phyloP scores from a whole-genome alignment of 2,797 vertebrate species.

The Chloroceryle amazona region DNA sequence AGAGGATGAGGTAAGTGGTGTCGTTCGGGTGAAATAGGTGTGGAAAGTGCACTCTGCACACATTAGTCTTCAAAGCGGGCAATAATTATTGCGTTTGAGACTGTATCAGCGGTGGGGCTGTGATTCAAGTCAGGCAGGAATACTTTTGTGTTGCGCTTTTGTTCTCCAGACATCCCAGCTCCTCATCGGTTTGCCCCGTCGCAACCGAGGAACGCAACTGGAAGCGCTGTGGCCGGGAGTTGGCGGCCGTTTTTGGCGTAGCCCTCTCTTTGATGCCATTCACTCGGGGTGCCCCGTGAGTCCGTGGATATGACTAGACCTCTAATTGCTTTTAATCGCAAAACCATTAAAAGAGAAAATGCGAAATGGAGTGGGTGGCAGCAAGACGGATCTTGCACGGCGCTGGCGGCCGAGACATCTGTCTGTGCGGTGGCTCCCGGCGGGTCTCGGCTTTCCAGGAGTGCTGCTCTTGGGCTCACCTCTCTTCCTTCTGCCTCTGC shows the following conservation, averaged over 20 bases:
- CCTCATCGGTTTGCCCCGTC: background rate
- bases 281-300: background rate
- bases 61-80: conserved; percentile 59
- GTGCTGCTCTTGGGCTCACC: background rate
- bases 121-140: conserved; percentile 19
- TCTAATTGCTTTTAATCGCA: background rate
- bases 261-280: background rate
- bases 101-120: conserved; percentile 31
- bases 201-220: background rate
- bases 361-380: background rate
- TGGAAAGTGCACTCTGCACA: conserved; percentile 52
- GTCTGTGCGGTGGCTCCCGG: background rate
- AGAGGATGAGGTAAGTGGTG: conserved; percentile 30
- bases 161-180: conserved; percentile 1
- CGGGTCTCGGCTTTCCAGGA: background rate
- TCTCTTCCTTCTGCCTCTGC: background rate
- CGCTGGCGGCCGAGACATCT: background rate
- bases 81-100: conserved; percentile 51
- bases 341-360: conserved; percentile 9
- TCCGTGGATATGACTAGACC: background rate
- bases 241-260: background rate
- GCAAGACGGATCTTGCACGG: background rate
- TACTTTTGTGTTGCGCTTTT: background rate
- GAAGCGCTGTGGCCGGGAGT: background rate
- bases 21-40: conserved; percentile 64